phyloP scores from a whole-genome alignment of 2,113 vertebrate genomes.

The Proterorhinus semilunaris region DNA sequence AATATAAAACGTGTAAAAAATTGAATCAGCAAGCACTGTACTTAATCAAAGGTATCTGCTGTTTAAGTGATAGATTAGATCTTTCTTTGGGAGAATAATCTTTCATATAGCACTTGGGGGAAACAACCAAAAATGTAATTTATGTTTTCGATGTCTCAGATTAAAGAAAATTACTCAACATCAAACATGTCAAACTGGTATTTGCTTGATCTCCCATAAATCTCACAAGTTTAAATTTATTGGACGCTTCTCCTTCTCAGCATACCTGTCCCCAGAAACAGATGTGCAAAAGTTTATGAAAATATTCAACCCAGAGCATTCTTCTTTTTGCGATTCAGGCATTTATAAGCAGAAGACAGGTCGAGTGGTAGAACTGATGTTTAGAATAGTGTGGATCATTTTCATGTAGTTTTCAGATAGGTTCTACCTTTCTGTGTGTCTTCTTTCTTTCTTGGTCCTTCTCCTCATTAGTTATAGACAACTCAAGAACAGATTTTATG shows the following conservation, averaged over 20 bases:
- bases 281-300: not conserved
- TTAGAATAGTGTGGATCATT: conserved; percentile 7
- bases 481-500: too few relatives aligned
- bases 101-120: not conserved
- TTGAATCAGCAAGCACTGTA: too few relatives aligned
- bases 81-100: not conserved
- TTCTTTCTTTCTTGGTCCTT: conserved; percentile 17
- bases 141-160: not conserved
- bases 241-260: not conserved
- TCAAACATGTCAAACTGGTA: not conserved
- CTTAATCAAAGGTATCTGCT: too few relatives aligned
- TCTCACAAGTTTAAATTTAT: not conserved
- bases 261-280: conserved; percentile 2
- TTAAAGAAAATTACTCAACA: not conserved
- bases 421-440: conserved; percentile 15
- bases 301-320: not conserved
- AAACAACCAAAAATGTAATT: not conserved
- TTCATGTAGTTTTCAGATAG: conserved; percentile 31
- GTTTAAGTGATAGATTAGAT: too few relatives aligned
- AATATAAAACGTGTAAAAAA: too few relatives aligned
- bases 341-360: not conserved
- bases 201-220: not conserved
- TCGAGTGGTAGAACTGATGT: not conserved
- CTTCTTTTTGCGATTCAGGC: too few relatives aligned
- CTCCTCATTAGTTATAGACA: not conserved